Conservation (phyloP, 2,888 invertebrate genomes). For the Polydrusus cervinus region DNA sequence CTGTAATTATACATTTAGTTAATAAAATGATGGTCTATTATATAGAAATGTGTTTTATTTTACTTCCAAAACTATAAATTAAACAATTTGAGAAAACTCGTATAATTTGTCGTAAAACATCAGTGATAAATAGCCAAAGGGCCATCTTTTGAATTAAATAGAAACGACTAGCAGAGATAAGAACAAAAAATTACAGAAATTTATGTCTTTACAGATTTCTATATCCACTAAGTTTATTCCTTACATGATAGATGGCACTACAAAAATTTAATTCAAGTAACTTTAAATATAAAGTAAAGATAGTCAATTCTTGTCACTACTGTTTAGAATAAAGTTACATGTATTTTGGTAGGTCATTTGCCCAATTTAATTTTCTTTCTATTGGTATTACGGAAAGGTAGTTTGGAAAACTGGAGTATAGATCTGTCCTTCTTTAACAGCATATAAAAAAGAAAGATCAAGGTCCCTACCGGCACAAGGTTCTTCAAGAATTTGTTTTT, state of each 20-base stretch:
- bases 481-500: no score
- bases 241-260: no score
- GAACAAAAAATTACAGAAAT: not conserved
- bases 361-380: not conserved
- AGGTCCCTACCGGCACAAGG: no score
- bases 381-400: not conserved
- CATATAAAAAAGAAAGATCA: no score
- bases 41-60: no score
- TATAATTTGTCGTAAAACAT: not conserved
- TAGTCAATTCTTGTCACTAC: not conserved
- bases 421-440: no score
- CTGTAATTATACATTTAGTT: not conserved
- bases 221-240: no score
- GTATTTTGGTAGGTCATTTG: not conserved
- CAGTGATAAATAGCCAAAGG: not conserved
- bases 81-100: not conserved
- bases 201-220: no score
- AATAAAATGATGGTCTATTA: not conserved
- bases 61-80: no score
- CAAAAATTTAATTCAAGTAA: no score
- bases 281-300: no score
- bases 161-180: not conserved
- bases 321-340: not conserved
- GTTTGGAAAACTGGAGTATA: no score
- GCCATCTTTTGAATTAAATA: not conserved